phyloP scores from a whole-genome alignment of 2,797 vertebrate species.

The Chromobotia macracanthus region DNA sequence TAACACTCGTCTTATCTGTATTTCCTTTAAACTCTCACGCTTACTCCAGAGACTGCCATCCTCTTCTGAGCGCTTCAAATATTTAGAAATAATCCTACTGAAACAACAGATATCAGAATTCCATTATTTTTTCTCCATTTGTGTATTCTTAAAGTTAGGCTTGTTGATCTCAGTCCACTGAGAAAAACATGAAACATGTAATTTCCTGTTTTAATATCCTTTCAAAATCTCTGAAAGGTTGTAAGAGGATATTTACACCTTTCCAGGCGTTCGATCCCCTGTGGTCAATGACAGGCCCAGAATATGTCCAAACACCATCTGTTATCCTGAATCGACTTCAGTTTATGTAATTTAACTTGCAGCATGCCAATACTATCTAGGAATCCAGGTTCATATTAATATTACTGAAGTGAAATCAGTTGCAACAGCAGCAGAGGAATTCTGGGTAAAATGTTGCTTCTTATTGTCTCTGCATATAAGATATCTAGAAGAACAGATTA shows the following conservation, averaged over 20 bases:
- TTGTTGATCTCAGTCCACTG: not conserved
- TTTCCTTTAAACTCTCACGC: too few relatives aligned
- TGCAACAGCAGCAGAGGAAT: not conserved
- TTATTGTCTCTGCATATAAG: too few relatives aligned
- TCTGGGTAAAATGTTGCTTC: not conserved
- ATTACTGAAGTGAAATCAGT: not conserved
- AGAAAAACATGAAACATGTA: not conserved
- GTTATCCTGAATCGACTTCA: constrained; percentile 29
- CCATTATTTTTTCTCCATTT: too few relatives aligned
- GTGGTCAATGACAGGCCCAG: constrained; percentile 32
- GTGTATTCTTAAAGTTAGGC: not conserved
- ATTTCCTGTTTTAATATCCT: constrained; percentile 17
- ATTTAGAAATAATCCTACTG: too few relatives aligned
- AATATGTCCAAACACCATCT: constrained; percentile 42
- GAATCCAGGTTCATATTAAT: not conserved
- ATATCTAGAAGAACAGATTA: too few relatives aligned
- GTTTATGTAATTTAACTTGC: not conserved
- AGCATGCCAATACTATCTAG: constrained; percentile 11
- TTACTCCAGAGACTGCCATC: too few relatives aligned
- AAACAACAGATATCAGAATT: not conserved
- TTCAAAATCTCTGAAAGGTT: constrained; percentile 10
- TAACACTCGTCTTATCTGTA: too few relatives aligned
- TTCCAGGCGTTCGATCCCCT: constrained; percentile 18
- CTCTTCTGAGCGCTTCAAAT: too few relatives aligned
- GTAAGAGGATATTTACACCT: constrained; percentile 12